Conservation (phyloP, 2,888 invertebrate genomes). For the Noctua pronuba region DNA sequence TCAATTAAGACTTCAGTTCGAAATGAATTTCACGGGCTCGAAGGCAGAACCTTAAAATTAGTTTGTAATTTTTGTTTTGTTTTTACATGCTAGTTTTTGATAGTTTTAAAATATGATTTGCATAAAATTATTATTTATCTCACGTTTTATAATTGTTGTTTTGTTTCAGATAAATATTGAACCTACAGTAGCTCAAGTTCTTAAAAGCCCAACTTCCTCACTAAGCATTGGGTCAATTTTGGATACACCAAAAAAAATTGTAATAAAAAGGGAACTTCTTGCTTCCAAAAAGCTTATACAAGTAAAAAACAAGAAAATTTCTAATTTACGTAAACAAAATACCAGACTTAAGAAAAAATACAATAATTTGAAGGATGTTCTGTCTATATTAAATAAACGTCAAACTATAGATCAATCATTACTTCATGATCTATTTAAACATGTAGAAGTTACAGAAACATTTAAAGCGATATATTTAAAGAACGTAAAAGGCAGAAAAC, state of each 20-base stretch:
- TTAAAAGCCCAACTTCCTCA: conserved; percentile 6
- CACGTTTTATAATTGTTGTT: not conserved
- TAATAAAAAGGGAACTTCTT: conserved; percentile 2
- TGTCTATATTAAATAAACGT: not conserved
- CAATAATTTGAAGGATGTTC: not conserved
- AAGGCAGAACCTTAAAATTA: too few relatives aligned
- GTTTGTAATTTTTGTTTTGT: too few relatives aligned
- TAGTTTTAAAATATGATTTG: too few relatives aligned
- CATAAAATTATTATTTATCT: too few relatives aligned
- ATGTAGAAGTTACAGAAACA: conserved; percentile 4
- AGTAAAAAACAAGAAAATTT: conserved; percentile 7
- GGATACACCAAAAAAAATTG: conserved; percentile 6
- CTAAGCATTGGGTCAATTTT: not conserved
- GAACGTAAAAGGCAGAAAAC: not conserved
- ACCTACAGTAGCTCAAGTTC: not conserved
- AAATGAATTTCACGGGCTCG: too few relatives aligned
- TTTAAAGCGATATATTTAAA: conserved; percentile 10
- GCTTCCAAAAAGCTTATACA: conserved; percentile 6
- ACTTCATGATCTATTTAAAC: conserved; percentile 1
- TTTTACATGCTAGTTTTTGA: not conserved
- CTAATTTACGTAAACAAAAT: not conserved
- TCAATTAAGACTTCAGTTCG: too few relatives aligned
- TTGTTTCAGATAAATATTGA: conserved; percentile 7
- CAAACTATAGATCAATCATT: conserved; percentile 7
- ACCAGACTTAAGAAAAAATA: not conserved